Percentiles rank a stretch among this genome's conserved stretches.
Conservation (phyloP, 2,113 vertebrate species). For the Xiphorhynchus elegans region DNA sequence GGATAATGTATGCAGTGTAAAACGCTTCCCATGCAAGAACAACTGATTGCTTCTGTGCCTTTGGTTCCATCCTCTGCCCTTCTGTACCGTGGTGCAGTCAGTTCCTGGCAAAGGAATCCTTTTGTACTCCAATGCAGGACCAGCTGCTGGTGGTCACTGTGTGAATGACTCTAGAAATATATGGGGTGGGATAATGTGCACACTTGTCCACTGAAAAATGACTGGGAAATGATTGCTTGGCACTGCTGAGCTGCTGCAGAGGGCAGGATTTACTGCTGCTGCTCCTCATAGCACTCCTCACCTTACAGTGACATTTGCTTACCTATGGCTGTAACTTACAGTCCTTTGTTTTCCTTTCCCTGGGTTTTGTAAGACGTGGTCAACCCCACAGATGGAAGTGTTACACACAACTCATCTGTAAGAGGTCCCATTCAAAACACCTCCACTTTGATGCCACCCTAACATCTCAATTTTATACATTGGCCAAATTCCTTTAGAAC, state of each 20-base stretch:
- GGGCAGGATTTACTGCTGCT: conserved; percentile 19
- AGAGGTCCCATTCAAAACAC: neutral
- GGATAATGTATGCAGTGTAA: neutral
- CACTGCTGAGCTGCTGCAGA: neutral
- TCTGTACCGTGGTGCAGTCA: neutral
- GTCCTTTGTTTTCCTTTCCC: neutral
- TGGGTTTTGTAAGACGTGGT: neutral
- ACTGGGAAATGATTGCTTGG: neutral
- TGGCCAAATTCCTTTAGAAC: neutral
- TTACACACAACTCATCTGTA: neutral
- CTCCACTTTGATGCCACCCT: neutral
- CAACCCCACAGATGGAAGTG: neutral
- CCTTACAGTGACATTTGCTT: neutral
- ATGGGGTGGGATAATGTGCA: neutral
- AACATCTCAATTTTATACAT: neutral
- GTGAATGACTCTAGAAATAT: neutral
- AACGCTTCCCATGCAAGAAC: neutral
- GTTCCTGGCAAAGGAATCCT: neutral
- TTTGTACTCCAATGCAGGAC: neutral
- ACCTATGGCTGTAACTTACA: neutral
- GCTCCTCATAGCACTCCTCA: neutral
- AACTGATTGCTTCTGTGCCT: neutral
- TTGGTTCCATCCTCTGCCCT: neutral
- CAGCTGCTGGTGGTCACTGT: neutral
- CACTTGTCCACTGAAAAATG: neutral